These are phyloP conservation scores for Eupithecia pulchellata DNA, from an alignment of 2,888 invertebrate species.

Conservation along the genomic window DNA sequence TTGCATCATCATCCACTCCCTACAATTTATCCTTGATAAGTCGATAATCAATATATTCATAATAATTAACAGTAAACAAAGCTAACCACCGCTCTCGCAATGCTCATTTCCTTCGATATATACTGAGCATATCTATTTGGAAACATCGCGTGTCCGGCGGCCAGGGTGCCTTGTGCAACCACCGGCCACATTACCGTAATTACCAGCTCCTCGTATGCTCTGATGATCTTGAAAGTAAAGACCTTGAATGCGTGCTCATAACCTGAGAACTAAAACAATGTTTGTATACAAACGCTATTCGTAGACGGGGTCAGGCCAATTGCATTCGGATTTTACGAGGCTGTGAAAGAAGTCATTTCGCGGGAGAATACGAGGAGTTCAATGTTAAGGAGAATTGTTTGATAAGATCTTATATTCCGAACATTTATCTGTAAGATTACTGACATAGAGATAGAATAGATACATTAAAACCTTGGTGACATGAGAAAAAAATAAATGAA, in stretches of 20 bases:
- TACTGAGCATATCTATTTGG: constrained; percentile 56
- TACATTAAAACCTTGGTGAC: not conserved
- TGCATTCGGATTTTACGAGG: constrained; percentile 37
- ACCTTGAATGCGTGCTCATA: constrained; percentile 71
- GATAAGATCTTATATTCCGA: constrained; percentile 13
- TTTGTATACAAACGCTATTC: constrained; percentile 68
- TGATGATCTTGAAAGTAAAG: constrained; percentile 85
- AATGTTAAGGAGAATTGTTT: constrained; percentile 26
- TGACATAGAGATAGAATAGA: not conserved
- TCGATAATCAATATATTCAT: constrained; percentile 25
- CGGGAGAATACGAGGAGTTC: constrained; percentile 29
- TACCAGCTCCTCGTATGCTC: constrained; percentile 69
- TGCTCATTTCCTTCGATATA: constrained; percentile 56
- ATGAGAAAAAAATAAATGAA: constrained; percentile 8
- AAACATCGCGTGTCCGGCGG: constrained; percentile 66
- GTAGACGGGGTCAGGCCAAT: constrained; percentile 44
- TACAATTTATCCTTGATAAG: constrained; percentile 8
- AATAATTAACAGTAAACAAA: constrained; percentile 44
- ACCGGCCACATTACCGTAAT: constrained; percentile 75
- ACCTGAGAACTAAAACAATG: constrained; percentile 73
- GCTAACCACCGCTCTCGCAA: constrained; percentile 54
- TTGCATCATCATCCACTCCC: constrained; percentile 10
- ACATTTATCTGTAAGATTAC: not conserved
- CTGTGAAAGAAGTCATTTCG: constrained; percentile 37
- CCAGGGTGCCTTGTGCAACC: constrained; percentile 67